Conservation (phyloP, 1,140 invertebrate species). For the Camponotus pennsylvanicus region DNA sequence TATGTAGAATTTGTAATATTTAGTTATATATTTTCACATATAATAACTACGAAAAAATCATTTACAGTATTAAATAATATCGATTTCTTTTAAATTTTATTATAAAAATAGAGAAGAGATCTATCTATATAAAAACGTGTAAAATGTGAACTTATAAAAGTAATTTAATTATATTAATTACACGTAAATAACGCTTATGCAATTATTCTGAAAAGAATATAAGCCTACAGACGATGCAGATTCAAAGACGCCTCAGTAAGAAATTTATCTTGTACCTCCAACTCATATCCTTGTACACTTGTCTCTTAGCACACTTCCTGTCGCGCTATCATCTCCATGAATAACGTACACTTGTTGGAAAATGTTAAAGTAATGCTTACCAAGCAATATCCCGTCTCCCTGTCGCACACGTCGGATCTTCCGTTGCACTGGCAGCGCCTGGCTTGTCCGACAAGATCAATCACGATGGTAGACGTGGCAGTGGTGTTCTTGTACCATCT, state of each 20-base stretch:
- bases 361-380: conserved; percentile 85
- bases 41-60: background rate
- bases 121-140: background rate
- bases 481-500: conserved; percentile 88
- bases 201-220: background rate
- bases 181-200: background rate
- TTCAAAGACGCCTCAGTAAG: background rate
- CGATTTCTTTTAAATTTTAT: background rate
- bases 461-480: conserved; percentile 88
- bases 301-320: conserved; percentile 35
- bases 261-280: conserved; percentile 20
- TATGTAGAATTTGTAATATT: background rate
- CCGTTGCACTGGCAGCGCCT: conserved; percentile 94
- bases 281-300: conserved; percentile 13
- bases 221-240: background rate
- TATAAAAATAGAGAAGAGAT: background rate
- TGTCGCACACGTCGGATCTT: conserved; percentile 92
- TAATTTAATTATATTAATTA: background rate
- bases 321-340: conserved; percentile 37
- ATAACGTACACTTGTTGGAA: conserved; percentile 26
- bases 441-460: conserved; percentile 93
- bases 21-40: background rate
- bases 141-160: background rate
- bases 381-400: conserved; percentile 94
- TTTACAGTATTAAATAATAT: background rate